Percentiles rank a stretch among this genome's conserved stretches.
These are phyloP conservation scores for Chloroceryle inda DNA, from an alignment of 2,797 vertebrate genomes.

Conservation along the genomic window DNA sequence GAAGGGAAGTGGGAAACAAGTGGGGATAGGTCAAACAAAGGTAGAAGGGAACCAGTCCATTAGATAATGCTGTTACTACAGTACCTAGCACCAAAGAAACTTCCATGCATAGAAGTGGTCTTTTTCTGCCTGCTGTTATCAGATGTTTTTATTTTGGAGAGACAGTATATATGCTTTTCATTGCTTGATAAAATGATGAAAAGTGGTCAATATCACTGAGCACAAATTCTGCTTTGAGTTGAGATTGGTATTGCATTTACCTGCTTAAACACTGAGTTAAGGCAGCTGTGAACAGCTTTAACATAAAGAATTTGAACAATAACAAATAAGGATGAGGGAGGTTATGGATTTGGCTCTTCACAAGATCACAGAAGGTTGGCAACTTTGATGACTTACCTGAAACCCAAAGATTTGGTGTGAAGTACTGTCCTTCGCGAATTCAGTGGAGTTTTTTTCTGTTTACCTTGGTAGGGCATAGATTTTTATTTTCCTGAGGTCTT, in stretches of 20 bases:
- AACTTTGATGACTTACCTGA: background rate
- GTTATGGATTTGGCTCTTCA: background rate
- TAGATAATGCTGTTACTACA: background rate
- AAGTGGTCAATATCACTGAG: background rate
- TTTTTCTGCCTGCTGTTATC: background rate
- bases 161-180: background rate
- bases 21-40: background rate
- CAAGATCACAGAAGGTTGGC: background rate
- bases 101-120: background rate
- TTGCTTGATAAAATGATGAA: background rate
- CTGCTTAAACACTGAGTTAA: background rate
- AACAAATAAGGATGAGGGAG: background rate
- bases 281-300: background rate
- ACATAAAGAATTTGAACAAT: background rate
- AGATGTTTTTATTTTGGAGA: background rate
- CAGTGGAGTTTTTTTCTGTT: background rate
- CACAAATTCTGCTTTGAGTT: background rate
- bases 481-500: background rate
- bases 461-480: background rate
- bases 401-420: background rate
- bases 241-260: background rate
- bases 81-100: background rate
- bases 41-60: background rate
- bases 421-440: background rate
- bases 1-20: background rate